These are phyloP conservation scores for Paelopatides confundens DNA, from an alignment of 53 echinoderm and acorn worm species.

Conservation along the genomic window DNA sequence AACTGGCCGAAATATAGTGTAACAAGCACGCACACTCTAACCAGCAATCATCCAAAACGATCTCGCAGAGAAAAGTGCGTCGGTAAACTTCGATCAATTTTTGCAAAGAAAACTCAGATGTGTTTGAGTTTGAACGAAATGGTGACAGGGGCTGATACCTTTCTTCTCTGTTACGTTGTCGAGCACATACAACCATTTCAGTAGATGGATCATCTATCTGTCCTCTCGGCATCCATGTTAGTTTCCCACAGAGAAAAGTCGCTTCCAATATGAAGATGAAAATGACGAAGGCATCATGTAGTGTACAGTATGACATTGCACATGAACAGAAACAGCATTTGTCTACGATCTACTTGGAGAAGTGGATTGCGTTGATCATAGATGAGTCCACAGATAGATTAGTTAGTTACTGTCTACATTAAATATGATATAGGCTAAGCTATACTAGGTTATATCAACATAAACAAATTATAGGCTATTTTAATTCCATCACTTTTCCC, in stretches of 20 bases:
- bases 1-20: not conserved
- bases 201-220: not conserved
- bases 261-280: not conserved
- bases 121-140: not conserved
- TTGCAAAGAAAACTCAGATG: not conserved
- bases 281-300: not conserved
- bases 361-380: not conserved
- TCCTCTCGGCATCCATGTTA: not conserved
- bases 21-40: not conserved
- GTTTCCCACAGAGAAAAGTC: not conserved
- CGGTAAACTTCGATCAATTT: not conserved
- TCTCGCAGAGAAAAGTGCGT: not conserved
- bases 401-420: too few species aligned
- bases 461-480: too few species aligned
- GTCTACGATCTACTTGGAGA: not conserved
- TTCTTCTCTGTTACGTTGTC: not conserved
- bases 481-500: too few species aligned
- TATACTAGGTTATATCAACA: too few species aligned
- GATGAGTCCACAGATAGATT: slow-evolving; percentile 8
- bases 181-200: not conserved
- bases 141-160: not conserved
- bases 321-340: not conserved
- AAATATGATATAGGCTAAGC: too few species aligned
- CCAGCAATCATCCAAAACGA: too few species aligned
- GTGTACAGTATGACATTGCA: slow-evolving; percentile 9